phyloP scores from a whole-genome alignment of 2,797 vertebrate genomes.

The Rhincodon typus region DNA sequence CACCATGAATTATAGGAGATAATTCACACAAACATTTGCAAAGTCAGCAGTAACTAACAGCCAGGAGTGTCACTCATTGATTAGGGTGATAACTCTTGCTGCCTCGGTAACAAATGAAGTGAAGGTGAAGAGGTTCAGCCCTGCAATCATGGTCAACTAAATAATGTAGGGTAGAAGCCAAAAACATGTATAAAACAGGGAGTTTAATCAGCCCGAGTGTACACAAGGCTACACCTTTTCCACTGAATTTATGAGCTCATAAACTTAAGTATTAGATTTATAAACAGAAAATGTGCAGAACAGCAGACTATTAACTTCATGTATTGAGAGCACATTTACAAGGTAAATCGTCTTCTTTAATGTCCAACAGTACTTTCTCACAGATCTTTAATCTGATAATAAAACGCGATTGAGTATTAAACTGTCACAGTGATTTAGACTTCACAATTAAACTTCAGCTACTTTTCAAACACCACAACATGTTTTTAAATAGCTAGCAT shows the following conservation, averaged over 20 bases:
- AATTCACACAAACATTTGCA: background rate
- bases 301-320: background rate
- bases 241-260: slow-evolving; percentile 7
- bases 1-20: background rate
- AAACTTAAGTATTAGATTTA: background rate
- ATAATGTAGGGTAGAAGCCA: background rate
- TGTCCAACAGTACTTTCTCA: background rate
- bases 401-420: background rate
- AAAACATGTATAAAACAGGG: background rate
- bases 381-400: slow-evolving; percentile 16
- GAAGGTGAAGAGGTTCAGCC: background rate
- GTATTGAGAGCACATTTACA: slow-evolving; percentile 1
- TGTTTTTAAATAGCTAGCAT: background rate
- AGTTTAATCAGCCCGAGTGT: slow-evolving; percentile 7
- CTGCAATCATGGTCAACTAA: background rate
- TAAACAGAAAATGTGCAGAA: slow-evolving; percentile 12
- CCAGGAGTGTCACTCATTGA: background rate
- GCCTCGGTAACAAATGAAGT: slow-evolving; percentile 10
- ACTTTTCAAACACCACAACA: background rate
- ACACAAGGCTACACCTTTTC: background rate
- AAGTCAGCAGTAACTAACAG: background rate
- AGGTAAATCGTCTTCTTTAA: slow-evolving; percentile 3
- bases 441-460: slow-evolving; percentile 5
- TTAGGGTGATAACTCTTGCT: slow-evolving; percentile 1
- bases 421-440: background rate